Evolutionary conservation across 2,888 invertebrate genomes (phyloP), one percentile per base, ranked within the genome.

Genomic region (Drosophila setosimentum): DNA sequence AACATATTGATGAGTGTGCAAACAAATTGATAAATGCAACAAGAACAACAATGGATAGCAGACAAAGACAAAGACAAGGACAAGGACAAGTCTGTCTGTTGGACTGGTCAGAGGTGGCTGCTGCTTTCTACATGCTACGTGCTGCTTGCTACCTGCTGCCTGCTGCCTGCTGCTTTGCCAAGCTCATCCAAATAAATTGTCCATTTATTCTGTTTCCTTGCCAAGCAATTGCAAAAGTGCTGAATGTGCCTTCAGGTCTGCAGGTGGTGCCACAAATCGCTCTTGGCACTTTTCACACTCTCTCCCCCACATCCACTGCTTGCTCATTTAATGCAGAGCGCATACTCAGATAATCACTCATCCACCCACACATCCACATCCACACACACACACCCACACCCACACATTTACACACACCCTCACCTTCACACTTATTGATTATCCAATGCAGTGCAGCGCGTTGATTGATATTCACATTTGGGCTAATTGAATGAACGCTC

Each of bases 1-100:
- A 72, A 78, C 70, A 84, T 83, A 78, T 79, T 76, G 82, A 84
- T 82, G 73, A 72, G 86, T 73, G 88, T 75, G 87, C 78, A 88
- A 88, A 86, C 89, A 83, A 83, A 83, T 83, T 88, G 83, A 77
- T 83, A 71, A 83, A 73, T 87, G 83, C 80, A 82, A 75, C 67
- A 78, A 60, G 51, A 72, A 57, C 66, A 76, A 58, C 55, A 59
- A n/a, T 11, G 29, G 49, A 54, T 42, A 37, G 54, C 35, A 30
- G 33, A 37, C 32, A 66, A 49, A 45, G 18, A 35, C 35, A 3
- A 35, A 30, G 33, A 37, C 32, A 66, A 49, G 50, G 18, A 35
- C 35, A 3, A 35, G 35, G 18, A 35, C 18, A 35, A 35, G 27
- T 27, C 51, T 3, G 27, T 35, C 18, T 37, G 54, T n/a, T n/a